Evolutionary conservation across 2,888 invertebrate genomes (phyloP).

Genomic region (Boloria euphrosyne): DNA sequence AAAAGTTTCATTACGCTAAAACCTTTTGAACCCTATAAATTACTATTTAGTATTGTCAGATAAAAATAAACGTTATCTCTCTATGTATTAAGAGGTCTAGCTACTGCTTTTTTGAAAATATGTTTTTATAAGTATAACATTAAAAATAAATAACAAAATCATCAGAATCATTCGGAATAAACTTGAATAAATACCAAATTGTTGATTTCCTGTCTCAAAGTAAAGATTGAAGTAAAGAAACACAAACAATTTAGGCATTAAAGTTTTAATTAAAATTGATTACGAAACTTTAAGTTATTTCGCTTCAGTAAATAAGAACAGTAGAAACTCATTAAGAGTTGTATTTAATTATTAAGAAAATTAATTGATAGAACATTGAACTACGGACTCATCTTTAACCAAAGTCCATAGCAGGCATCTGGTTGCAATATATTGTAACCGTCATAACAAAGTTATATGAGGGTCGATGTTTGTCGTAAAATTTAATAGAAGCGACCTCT

Average conservation of each 20-base stretch:
- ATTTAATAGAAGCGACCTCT: conserved; percentile 74
- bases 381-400: conserved; percentile 46
- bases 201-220: neutral
- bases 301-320: conserved; percentile 4
- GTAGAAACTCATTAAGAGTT: conserved; percentile 10
- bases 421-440: conserved; percentile 68
- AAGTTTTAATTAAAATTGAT: conserved; percentile 14
- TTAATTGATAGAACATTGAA: conserved; percentile 17
- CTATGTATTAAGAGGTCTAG: too few relatives aligned
- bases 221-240: neutral
- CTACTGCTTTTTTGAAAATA: too few relatives aligned
- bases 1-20: too few relatives aligned
- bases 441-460: conserved; percentile 79
- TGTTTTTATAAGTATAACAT: too few relatives aligned
- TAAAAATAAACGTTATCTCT: too few relatives aligned
- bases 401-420: conserved; percentile 51
- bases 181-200: too few relatives aligned
- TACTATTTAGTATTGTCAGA: too few relatives aligned
- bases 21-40: too few relatives aligned
- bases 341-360: conserved; percentile 14
- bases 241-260: neutral
- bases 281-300: conserved; percentile 10
- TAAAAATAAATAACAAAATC: neutral
- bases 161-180: neutral
- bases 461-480: conserved; percentile 73